phyloP scores from a whole-genome alignment of 2,888 invertebrate species.

The Acheta domesticus region DNA sequence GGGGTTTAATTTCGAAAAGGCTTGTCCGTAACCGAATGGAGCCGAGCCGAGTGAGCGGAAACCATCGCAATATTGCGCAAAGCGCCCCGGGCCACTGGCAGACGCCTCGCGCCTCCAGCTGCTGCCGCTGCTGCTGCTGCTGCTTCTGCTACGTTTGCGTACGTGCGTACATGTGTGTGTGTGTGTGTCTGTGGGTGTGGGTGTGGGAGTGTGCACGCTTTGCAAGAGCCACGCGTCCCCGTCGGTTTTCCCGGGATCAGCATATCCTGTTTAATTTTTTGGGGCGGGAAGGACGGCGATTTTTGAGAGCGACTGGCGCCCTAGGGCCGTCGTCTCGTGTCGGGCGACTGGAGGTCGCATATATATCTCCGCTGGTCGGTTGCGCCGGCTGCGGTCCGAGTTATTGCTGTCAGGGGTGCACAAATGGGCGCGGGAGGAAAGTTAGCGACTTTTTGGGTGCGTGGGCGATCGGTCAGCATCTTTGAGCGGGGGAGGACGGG shows the following conservation, averaged over 20 bases:
- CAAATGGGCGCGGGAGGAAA: neutral
- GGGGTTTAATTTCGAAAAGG: too few relatives aligned
- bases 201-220: too few relatives aligned
- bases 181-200: too few relatives aligned
- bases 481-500: neutral
- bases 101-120: too few relatives aligned
- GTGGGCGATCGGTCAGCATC: neutral
- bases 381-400: neutral
- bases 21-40: too few relatives aligned
- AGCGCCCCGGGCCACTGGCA: too few relatives aligned
- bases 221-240: neutral
- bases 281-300: neutral
- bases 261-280: slow-evolving; percentile 7
- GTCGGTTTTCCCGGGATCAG: neutral
- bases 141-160: too few relatives aligned
- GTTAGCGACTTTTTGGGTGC: neutral
- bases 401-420: slow-evolving; percentile 3
- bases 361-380: neutral
- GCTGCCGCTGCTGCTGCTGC: too few relatives aligned
- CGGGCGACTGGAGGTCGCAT: neutral
- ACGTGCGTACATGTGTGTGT: too few relatives aligned
- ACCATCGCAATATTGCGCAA: too few relatives aligned
- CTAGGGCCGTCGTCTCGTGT: neutral
- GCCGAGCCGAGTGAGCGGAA: too few relatives aligned
- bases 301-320: neutral